phyloP scores from a whole-genome alignment of 1,140 invertebrate genomes.

The Procambarus virginalis region DNA sequence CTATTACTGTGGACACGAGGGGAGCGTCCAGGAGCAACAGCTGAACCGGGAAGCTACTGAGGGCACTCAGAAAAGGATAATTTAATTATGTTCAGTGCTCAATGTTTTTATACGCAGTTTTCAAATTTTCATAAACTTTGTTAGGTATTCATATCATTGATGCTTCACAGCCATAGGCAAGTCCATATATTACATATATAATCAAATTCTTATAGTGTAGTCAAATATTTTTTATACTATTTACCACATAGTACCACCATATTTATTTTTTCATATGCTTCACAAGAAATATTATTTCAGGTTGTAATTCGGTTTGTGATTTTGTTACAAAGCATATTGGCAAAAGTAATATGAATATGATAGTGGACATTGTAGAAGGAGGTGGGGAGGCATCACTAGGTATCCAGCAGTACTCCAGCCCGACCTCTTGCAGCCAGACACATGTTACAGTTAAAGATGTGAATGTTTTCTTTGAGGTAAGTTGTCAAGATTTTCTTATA shows the following conservation, averaged over 20 bases:
- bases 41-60: too few relatives aligned
- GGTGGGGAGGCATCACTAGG: constrained; percentile 42
- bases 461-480: constrained; percentile 43
- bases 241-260: too few relatives aligned
- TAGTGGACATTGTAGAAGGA: constrained; percentile 51
- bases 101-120: too few relatives aligned
- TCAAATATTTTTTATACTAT: too few relatives aligned
- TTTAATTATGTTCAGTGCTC: too few relatives aligned
- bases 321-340: constrained; percentile 18
- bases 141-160: too few relatives aligned
- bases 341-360: neutral
- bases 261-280: neutral
- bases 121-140: too few relatives aligned
- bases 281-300: constrained; percentile 11
- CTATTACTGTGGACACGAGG: too few relatives aligned
- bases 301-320: constrained; percentile 1
- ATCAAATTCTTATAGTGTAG: too few relatives aligned
- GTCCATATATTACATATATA: neutral
- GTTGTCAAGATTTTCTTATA: neutral
- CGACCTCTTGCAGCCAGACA: neutral
- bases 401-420: neutral
- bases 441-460: constrained; percentile 12
- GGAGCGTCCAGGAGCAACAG: too few relatives aligned
- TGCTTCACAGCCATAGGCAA: too few relatives aligned
- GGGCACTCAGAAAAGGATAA: too few relatives aligned